A percentile compares a stretch with the other conserved stretches of the same genome.
Evolutionary conservation across 1,140 invertebrate genomes (phyloP).

Genomic region (Pseudomyrmex sp.): DNA sequence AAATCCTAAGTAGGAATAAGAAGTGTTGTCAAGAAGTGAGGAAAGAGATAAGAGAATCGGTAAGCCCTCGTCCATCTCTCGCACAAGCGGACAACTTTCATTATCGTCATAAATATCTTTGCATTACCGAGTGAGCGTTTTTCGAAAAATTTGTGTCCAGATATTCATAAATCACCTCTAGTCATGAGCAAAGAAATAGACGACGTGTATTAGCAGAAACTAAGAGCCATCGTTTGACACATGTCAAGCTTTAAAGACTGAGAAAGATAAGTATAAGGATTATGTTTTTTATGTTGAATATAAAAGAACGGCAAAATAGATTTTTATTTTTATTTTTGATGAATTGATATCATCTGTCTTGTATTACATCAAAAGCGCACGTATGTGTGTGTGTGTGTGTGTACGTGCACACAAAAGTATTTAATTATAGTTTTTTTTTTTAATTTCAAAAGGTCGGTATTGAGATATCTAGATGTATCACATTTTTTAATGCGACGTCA

Average conservation of each 20-base stretch:
- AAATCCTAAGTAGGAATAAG: slow-evolving; percentile 73
- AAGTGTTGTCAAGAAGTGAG: slow-evolving; percentile 45
- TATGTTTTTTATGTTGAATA: background rate
- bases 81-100: slow-evolving; percentile 42
- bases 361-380: background rate
- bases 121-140: slow-evolving; percentile 6
- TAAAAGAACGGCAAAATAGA: slow-evolving; percentile 16
- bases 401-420: background rate
- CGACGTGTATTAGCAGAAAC: slow-evolving; percentile 31
- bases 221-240: slow-evolving; percentile 29
- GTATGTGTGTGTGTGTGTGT: too few species aligned
- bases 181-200: background rate
- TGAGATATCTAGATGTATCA: background rate
- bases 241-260: slow-evolving; percentile 19
- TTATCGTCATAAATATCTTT: slow-evolving; percentile 50
- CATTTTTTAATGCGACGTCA: slow-evolving; percentile 10
- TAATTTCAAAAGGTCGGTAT: background rate
- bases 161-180: slow-evolving; percentile 45
- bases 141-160: slow-evolving; percentile 26
- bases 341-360: slow-evolving; percentile 4
- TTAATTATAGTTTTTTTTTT: slow-evolving; percentile 4
- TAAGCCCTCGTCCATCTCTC: slow-evolving; percentile 59
- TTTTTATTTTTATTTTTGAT: slow-evolving; percentile 7
- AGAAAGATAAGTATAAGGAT: background rate
- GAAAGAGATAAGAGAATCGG: slow-evolving; percentile 29